phyloP scores from a whole-genome alignment of 2,113 vertebrate genomes.

The Oryzias woworae region DNA sequence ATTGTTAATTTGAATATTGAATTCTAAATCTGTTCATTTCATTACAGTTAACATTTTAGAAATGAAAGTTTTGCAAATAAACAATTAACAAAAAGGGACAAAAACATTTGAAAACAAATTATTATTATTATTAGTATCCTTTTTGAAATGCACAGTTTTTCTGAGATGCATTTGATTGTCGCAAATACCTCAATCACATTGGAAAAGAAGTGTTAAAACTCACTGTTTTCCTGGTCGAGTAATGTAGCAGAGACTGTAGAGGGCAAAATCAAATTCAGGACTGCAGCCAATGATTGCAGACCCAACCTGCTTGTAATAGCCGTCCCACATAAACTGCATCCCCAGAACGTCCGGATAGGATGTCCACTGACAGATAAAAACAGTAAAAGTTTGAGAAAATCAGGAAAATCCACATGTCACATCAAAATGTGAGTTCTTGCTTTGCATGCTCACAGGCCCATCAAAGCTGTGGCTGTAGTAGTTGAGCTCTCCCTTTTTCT shows the following conservation, averaged over 20 bases:
- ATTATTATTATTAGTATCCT: too few species aligned
- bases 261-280: constrained; percentile 91
- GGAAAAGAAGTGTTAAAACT: constrained; percentile 53
- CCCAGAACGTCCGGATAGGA: constrained; percentile 87
- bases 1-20: too few species aligned
- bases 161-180: not conserved
- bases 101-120: too few species aligned
- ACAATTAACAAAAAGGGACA: too few species aligned
- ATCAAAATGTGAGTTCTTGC: not conserved
- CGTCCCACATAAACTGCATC: constrained; percentile 92
- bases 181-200: not conserved
- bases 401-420: not conserved
- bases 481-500: constrained; percentile 83
- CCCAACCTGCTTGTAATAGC: constrained; percentile 90
- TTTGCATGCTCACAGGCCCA: constrained; percentile 81
- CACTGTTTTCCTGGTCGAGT: constrained; percentile 85
- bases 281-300: constrained; percentile 90
- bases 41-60: too few species aligned
- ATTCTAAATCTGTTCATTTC: too few species aligned
- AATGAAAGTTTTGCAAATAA: too few species aligned
- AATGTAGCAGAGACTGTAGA: constrained; percentile 92
- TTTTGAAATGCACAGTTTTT: not conserved
- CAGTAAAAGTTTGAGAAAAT: not conserved
- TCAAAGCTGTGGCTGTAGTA: constrained; percentile 93
- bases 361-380: constrained; percentile 79